Conservation (phyloP, 2,888 invertebrate genomes). For the Scelioninae gen. 1 region DNA sequence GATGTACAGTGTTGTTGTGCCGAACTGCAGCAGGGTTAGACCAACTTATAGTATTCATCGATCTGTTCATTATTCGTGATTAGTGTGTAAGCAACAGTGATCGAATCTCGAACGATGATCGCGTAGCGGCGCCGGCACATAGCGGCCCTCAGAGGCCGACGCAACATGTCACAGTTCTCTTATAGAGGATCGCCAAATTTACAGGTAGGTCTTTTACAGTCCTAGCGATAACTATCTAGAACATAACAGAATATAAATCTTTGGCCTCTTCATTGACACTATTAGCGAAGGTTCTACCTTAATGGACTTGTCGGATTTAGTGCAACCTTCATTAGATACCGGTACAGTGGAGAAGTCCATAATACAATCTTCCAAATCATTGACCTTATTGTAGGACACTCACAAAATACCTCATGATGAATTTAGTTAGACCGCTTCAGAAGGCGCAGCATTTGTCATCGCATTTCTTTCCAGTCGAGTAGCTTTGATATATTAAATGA, state of each 20-base stretch:
- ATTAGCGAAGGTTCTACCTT: no score
- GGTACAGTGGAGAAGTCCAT: no score
- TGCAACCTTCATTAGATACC: no score
- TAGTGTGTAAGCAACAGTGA: constrained; percentile 57
- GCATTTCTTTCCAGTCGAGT: constrained; percentile 21
- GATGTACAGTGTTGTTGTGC: no score
- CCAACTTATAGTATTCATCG: no score
- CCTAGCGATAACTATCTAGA: no score
- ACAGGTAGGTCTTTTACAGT: constrained; percentile 87
- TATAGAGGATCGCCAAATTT: constrained; percentile 88
- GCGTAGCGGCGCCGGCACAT: constrained; percentile 83
- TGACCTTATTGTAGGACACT: not conserved
- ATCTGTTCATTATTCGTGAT: constrained; percentile 61
- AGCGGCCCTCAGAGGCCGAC: constrained; percentile 85
- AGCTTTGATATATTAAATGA: constrained; percentile 21
- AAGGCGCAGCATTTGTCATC: constrained; percentile 31
- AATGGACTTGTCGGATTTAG: no score
- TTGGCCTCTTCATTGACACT: no score
- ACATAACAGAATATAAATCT: no score
- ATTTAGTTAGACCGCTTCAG: not conserved
- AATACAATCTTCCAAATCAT: not conserved
- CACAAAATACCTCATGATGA: not conserved
- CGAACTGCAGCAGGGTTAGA: constrained; percentile 25
- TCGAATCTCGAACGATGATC: constrained; percentile 79
- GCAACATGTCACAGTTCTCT: constrained; percentile 89